Base-by-base conservation (phyloP, 2,113 vertebrate genomes). In the Vulpes vulpes region DNA sequence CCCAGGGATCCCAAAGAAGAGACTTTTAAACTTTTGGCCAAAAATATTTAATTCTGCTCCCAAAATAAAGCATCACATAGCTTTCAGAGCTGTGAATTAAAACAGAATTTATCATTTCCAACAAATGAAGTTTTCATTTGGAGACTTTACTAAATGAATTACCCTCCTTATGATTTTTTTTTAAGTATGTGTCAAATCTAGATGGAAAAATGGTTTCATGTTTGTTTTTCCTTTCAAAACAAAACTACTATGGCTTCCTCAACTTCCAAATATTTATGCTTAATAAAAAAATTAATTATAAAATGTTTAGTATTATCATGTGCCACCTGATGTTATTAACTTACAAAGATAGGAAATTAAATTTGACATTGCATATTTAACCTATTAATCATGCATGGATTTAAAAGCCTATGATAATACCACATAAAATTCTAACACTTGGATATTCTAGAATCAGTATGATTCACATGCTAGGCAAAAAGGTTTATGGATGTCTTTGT, bases 251-350 rank as follows among this genome's bases (percentile, higher is more conserved):
- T 11, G 38, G 55, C 14, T 83, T 69, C 67, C 19, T 92, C 60
- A 57, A 43, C 74, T 94, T 92, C 11, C n/a, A 92, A 95, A 84
- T 53, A 95, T 69, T 93, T 89, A 84, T 85, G 60, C 15, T 49
- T 69, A 93, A 91, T 89, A 30, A 92, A 94, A 96, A 91, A 92
- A 88, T 83, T 95, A 78, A 97, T 76, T 71, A 90, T 38, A 86
- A 84, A 90, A 80, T 94, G 51, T 80, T 80, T 93, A 60, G 76
- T 53, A 57, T 84, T 85, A n/a, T 67, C 57, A 91, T 80, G 62
- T 80, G 22, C 55, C 78, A 90, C 84, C 88, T n/a, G 32, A 96
- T 73, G 30, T n/a, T 79, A 96, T 79, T 90, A 92, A 93, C 62
- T 91, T 74, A 74, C 25, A 88, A 88, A 91, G 57, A 95, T 23